These are phyloP conservation scores for Thomomys bottae DNA, from an alignment of 2,113 vertebrate genomes.

Conservation along the genomic window DNA sequence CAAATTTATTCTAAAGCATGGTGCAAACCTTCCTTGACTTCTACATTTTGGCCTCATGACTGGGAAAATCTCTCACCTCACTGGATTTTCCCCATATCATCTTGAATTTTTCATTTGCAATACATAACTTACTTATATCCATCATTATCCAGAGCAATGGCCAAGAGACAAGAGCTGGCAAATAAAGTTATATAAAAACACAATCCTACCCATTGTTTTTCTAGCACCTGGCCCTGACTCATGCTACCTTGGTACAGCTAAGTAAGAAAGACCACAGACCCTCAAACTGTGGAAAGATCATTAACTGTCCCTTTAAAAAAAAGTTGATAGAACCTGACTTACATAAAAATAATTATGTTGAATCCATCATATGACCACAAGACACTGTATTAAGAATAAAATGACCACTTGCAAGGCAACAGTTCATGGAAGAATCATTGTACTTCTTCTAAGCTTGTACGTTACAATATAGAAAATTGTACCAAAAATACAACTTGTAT, in stretches of 20 bases:
- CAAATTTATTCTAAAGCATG: neutral
- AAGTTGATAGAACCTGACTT: neutral
- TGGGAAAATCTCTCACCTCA: slow-evolving; percentile 1
- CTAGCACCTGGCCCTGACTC: neutral
- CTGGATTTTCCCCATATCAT: neutral
- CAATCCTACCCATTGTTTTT: neutral
- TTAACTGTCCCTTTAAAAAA: neutral
- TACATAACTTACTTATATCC: neutral
- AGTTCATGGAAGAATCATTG: neutral
- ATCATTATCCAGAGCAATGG: neutral
- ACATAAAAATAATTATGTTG: neutral
- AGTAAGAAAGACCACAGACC: neutral
- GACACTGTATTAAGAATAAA: neutral
- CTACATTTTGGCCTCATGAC: neutral
- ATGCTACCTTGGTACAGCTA: rapidly evolving
- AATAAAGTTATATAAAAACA: neutral
- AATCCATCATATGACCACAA: neutral
- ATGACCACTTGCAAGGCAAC: neutral
- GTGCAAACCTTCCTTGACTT: neutral
- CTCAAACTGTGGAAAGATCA: neutral
- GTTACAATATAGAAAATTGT: neutral
- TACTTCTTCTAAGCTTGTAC: neutral
- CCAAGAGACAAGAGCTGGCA: neutral
- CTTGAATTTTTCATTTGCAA: neutral
- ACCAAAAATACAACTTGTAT: neutral